Conservation (phyloP, 2,888 invertebrate species). For the Acheta domesticus region DNA sequence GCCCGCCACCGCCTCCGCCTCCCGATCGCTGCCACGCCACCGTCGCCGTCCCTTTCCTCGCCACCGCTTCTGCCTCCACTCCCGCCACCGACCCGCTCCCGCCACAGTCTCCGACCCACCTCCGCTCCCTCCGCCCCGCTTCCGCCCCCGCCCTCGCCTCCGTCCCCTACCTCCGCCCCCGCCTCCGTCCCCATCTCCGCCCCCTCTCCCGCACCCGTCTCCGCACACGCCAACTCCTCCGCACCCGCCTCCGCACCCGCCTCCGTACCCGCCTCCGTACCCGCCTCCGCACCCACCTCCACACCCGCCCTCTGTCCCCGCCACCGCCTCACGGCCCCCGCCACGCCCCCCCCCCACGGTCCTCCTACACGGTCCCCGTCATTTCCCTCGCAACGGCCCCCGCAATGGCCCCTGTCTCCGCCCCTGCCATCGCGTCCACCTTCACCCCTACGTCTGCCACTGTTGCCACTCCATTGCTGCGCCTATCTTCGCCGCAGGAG, state of each 20-base stretch:
- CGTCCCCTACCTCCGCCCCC: not conserved
- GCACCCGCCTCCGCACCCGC: not conserved
- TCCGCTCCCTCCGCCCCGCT: not conserved
- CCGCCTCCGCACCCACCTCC: not conserved
- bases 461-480: too few relatives aligned
- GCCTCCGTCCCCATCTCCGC: not conserved
- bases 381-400: too few relatives aligned
- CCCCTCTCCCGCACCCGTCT: not conserved
- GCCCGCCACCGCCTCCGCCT: not conserved
- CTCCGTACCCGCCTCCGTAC: not conserved
- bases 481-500: too few relatives aligned
- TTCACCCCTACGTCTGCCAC: too few relatives aligned
- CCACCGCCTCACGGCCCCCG: not conserved
- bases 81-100: not conserved
- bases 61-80: not conserved
- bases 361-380: not conserved
- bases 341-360: not conserved
- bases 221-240: too few relatives aligned
- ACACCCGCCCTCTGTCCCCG: not conserved
- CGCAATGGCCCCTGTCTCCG: too few relatives aligned
- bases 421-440: too few relatives aligned
- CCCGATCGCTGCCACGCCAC: not conserved
- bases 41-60: not conserved
- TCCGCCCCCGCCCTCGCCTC: too few relatives aligned
- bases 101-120: not conserved